phyloP scores from a whole-genome alignment of 2,888 invertebrate species.

The Subacronicta megacephala region DNA sequence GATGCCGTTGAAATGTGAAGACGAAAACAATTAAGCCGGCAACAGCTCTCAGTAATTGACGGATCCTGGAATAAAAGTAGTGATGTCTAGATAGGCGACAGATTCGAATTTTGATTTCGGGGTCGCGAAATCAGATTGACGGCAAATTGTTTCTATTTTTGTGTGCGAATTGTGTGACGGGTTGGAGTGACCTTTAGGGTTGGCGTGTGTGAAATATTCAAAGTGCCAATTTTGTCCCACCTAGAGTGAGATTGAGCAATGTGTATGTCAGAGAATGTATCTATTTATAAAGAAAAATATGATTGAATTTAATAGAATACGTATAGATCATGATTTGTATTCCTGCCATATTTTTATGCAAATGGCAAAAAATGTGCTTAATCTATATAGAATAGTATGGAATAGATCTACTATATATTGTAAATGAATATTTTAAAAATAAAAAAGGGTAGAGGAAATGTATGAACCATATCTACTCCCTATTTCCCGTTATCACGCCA shows the following conservation, averaged over 20 bases:
- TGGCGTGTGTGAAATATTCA: slow-evolving; percentile 30
- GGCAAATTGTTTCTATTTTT: slow-evolving; percentile 51
- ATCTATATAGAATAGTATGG: too few species aligned
- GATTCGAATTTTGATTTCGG: slow-evolving; percentile 51
- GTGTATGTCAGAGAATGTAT: slow-evolving; percentile 24
- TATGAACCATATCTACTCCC: too few species aligned
- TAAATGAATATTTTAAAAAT: too few species aligned
- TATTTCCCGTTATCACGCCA: too few species aligned
- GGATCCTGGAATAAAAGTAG: slow-evolving; percentile 37
- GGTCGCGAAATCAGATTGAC: slow-evolving; percentile 37
- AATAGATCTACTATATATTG: too few species aligned
- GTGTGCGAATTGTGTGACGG: slow-evolving; percentile 11
- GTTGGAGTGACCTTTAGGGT: slow-evolving; percentile 15
- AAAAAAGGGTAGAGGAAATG: too few species aligned
- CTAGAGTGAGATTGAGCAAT: slow-evolving; percentile 18
- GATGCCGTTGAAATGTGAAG: slow-evolving; percentile 46
- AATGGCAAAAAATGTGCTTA: too few species aligned
- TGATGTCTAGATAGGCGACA: slow-evolving; percentile 33
- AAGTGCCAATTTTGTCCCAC: slow-evolving; percentile 31
- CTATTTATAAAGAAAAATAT: slow-evolving; percentile 7
- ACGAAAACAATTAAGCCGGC: slow-evolving; percentile 44
- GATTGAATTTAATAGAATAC: background rate
- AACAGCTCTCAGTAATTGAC: slow-evolving; percentile 39
- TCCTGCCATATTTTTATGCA: too few species aligned
- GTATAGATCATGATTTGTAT: too few species aligned